These are phyloP conservation scores for Drosophila silvestris DNA, from an alignment of 2,888 invertebrate genomes.

Conservation along the genomic window DNA sequence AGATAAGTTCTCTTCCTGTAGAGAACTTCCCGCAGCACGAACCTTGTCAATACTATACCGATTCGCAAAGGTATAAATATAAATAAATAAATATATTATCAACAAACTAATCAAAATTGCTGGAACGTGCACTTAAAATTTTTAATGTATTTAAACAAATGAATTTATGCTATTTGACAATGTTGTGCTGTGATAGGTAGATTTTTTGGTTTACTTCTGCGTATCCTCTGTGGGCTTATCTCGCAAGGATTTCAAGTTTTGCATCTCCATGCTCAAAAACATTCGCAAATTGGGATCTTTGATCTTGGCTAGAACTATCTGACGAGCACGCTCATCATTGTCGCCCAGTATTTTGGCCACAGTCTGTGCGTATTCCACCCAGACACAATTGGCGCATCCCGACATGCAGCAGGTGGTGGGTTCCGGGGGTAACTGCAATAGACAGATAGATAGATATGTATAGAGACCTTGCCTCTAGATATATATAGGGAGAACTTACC, in stretches of 20 bases:
- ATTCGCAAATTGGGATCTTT: slow-evolving; percentile 93
- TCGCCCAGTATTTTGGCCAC: slow-evolving; percentile 88
- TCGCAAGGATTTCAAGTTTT: slow-evolving; percentile 73
- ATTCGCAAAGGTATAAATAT: background rate
- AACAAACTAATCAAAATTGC: too few species aligned
- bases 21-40: background rate
- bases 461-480: background rate
- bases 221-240: slow-evolving; percentile 33
- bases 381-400: slow-evolving; percentile 97
- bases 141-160: slow-evolving; percentile 5
- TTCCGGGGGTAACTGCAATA: slow-evolving; percentile 83
- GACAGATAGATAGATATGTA: fast-evolving
- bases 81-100: background rate
- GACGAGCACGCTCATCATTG: slow-evolving; percentile 89
- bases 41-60: background rate
- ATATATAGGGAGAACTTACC: slow-evolving; percentile 46
- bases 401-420: slow-evolving; percentile 96
- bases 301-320: slow-evolving; percentile 90
- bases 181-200: slow-evolving; percentile 11
- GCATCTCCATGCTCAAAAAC: slow-evolving; percentile 92
- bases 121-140: background rate
- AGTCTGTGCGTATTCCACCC: slow-evolving; percentile 95
- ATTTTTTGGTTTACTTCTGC: slow-evolving; percentile 35
- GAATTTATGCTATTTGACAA: slow-evolving; percentile 5
- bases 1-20: background rate